Percentiles rank a stretch among this genome's conserved stretches.
Conservation (phyloP, 2,113 vertebrate genomes). For the Pollachius pollachius region DNA sequence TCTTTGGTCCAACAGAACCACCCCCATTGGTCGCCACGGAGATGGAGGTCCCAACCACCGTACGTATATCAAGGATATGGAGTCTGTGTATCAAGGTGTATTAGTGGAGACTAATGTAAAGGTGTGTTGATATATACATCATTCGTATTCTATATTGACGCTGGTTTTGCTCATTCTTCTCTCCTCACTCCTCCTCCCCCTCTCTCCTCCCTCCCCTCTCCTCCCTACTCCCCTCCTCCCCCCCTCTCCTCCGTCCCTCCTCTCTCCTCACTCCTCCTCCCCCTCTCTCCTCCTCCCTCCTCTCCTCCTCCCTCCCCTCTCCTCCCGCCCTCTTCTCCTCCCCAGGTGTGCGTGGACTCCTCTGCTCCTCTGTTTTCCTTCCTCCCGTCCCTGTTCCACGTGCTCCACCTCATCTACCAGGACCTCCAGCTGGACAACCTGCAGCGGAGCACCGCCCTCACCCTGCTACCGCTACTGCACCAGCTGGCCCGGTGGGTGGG, state of each 20-base stretch:
- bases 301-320: neutral
- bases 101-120: no score
- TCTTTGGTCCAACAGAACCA: conserved; percentile 53
- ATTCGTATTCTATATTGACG: no score
- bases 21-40: conserved; percentile 56
- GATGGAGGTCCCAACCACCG: conserved; percentile 14
- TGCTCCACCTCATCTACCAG: conserved; percentile 93
- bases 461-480: conserved; percentile 86
- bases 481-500: conserved; percentile 87
- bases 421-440: conserved; percentile 92
- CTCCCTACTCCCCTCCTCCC: neutral
- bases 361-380: conserved; percentile 88
- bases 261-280: neutral
- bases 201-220: neutral
- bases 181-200: conserved; percentile 29
- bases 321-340: conserved; percentile 40
- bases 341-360: conserved; percentile 80
- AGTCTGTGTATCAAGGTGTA: neutral
- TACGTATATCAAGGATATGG: conserved; percentile 26
- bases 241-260: neutral
- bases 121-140: no score
- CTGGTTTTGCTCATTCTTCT: no score
- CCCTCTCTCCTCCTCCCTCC: neutral
- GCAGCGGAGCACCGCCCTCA: conserved; percentile 84
- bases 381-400: conserved; percentile 90